Conservation (phyloP, 2,888 invertebrate genomes). For the Ophion costatus region DNA sequence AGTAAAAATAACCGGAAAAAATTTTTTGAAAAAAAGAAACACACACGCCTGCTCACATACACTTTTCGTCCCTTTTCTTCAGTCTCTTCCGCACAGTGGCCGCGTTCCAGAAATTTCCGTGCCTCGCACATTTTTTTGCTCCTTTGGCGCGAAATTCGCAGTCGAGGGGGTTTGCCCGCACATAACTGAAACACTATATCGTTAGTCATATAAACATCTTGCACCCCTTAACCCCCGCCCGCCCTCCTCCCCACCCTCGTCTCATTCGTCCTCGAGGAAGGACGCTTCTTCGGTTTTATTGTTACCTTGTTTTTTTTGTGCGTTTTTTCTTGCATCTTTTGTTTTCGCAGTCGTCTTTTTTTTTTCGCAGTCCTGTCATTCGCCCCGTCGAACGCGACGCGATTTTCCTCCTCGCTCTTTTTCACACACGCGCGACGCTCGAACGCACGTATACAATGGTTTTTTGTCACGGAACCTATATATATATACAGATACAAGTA, state of each 20-base stretch:
- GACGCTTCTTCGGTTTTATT: background rate
- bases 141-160: background rate
- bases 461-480: background rate
- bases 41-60: background rate
- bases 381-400: conserved; percentile 7
- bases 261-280: conserved; percentile 49
- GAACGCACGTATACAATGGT: background rate
- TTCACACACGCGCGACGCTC: background rate
- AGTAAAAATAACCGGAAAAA: background rate
- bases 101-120: background rate
- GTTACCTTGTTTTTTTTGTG: conserved; percentile 13
- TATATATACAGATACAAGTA: background rate
- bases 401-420: background rate
- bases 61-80: background rate
- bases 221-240: conserved; percentile 68
- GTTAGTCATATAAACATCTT: conserved; percentile 70
- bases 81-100: background rate
- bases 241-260: background rate
- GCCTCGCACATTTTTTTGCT: conserved; percentile 24
- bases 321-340: background rate
- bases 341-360: background rate
- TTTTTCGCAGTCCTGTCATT: conserved; percentile 12
- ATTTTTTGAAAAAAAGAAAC: background rate
- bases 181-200: conserved; percentile 73
- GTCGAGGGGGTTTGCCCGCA: conserved; percentile 74